A percentile compares a stretch with the other conserved stretches of the same genome.
Conservation (phyloP, 2,888 invertebrate species). For the Nephrocerus scutellatus region DNA sequence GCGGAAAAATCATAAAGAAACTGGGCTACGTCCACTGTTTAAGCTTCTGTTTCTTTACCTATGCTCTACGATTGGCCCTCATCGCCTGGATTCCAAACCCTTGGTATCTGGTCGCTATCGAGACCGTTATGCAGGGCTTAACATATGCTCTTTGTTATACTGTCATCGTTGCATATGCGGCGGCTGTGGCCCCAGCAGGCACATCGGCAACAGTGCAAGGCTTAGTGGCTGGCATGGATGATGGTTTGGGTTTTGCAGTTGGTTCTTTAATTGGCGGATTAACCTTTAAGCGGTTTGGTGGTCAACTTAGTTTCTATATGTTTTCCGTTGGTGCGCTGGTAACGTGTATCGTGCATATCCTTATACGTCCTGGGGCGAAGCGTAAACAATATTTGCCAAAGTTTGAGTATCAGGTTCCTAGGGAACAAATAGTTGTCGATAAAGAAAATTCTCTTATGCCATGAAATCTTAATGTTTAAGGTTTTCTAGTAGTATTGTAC, state of each 20-base stretch:
- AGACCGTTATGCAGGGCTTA: conserved; percentile 75
- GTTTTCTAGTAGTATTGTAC: no score
- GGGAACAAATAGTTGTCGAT: conserved; percentile 29
- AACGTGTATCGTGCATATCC: conserved; percentile 42
- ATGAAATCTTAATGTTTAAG: no score
- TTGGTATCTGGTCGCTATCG: conserved; percentile 76
- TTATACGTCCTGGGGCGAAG: conserved; percentile 40
- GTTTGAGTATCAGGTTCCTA: conserved; percentile 32
- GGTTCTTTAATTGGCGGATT: conserved; percentile 69
- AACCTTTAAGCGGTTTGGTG: conserved; percentile 59
- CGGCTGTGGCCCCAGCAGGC: conserved; percentile 60
- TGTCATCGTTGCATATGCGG: conserved; percentile 68
- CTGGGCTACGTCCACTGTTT: conserved; percentile 72
- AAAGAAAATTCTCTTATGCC: no score
- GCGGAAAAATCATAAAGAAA: conserved; percentile 68
- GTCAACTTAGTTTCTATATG: conserved; percentile 52
- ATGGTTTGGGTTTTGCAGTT: conserved; percentile 71
- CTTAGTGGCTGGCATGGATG: conserved; percentile 81
- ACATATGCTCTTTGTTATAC: conserved; percentile 82
- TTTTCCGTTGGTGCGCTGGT: conserved; percentile 43
- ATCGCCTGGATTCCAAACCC: conserved; percentile 72
- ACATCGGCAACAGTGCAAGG: conserved; percentile 81
- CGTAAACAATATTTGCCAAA: conserved; percentile 41
- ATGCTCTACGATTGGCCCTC: conserved; percentile 64
- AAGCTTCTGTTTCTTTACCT: conserved; percentile 69